Conservation (phyloP, 2,113 vertebrate genomes). For the Cercocebus atys region DNA sequence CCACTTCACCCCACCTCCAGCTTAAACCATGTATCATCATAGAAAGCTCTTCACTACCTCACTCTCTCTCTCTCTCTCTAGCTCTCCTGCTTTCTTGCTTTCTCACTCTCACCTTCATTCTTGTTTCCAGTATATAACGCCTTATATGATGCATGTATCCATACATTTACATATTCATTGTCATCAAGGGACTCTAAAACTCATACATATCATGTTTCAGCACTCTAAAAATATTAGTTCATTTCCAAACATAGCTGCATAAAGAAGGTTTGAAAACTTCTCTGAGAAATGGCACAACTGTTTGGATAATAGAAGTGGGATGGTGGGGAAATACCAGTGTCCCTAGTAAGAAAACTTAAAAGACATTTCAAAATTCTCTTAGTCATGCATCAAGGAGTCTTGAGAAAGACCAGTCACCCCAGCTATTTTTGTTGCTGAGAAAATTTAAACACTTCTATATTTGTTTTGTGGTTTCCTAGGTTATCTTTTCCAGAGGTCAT, state of each 20-base stretch:
- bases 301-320: constrained; percentile 49
- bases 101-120: neutral
- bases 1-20: neutral
- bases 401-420: constrained; percentile 77
- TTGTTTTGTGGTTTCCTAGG: constrained; percentile 74
- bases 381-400: constrained; percentile 80
- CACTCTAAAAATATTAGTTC: neutral
- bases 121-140: neutral
- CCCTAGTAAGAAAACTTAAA: constrained; percentile 70
- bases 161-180: neutral
- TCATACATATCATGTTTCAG: neutral
- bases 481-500: constrained; percentile 72
- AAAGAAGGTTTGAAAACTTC: constrained; percentile 71
- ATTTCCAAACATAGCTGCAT: constrained; percentile 74
- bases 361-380: constrained; percentile 78
- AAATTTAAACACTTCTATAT: constrained; percentile 78
- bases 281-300: constrained; percentile 74
- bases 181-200: neutral
- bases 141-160: neutral
- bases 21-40: neutral
- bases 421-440: constrained; percentile 77
- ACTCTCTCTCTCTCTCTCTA: neutral
- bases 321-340: constrained; percentile 74
- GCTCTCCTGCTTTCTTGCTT: neutral
- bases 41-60: neutral